Base-by-base conservation (phyloP, 92 coral and sea anemone species). In the Zoanthus solanderi region DNA sequence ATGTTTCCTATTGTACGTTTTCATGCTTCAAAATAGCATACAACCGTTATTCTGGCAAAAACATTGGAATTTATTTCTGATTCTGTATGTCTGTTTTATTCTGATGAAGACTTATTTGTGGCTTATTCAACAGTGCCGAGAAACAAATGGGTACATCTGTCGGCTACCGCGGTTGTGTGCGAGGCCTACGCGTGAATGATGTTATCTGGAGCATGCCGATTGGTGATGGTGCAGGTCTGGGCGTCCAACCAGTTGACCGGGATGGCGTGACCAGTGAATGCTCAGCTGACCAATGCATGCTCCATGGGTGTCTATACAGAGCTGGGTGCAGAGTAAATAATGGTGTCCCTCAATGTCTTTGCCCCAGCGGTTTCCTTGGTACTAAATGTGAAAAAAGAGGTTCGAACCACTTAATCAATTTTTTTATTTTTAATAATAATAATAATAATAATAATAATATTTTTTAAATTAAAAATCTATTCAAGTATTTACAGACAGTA, bases 361-460 rank as follows among this genome's bases (percentile, higher is more conserved):
- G 85, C 13, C 61, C 23, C 4, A 34, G 14, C 4, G 85, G 85
- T 44, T 81, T 81, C 45, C 46, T 44, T 42, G 85, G 85, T 13
- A n/a, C 44, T 23, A 46, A 61, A 67, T 81, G 85, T 65, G 85
- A 81, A 81, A 73, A 46, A 15, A 66, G 75, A 50, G 85, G 85
- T 81, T 63, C 29, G 61, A 81, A 12, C 34, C 8, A 11, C 13
- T 2, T 53, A 18, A 18, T 75, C 23, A 30, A 0, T 32, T 31
- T 32, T 32, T 69, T 69, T 69, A 1, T 50, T 37, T 37, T 37
- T 37, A 37, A 37, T 37, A 37, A 37, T 37, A 34, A 34, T 1
- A 37, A 37, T 0, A 37, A 37, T 4, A 37, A 37, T 2, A 37
- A 37, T 37, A 37, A 37, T 23, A 23, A 23, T 23, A 23, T 23